phyloP scores from a whole-genome alignment of 2,888 invertebrate genomes.

The Acronicta aceris region DNA sequence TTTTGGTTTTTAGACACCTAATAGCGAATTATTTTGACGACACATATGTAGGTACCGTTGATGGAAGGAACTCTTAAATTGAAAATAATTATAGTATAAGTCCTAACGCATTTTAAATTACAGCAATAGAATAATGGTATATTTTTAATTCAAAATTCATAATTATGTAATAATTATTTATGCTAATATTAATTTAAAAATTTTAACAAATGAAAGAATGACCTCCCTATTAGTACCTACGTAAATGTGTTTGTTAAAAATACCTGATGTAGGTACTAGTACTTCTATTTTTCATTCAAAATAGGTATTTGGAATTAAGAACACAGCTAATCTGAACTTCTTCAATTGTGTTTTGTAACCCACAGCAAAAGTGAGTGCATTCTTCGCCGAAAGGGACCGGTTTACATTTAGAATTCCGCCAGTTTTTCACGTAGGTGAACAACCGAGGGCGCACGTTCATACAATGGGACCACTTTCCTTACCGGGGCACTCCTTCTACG shows the following conservation, averaged over 20 bases:
- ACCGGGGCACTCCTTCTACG: slow-evolving; percentile 71
- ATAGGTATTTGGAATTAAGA: slow-evolving; percentile 18
- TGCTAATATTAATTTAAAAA: neutral
- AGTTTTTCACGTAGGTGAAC: slow-evolving; percentile 81
- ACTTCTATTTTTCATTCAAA: slow-evolving; percentile 8
- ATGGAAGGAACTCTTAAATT: too few species aligned
- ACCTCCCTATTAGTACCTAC: slow-evolving; percentile 8
- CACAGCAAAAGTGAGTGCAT: slow-evolving; percentile 59
- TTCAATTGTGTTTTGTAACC: slow-evolving; percentile 8
- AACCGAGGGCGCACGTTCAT: slow-evolving; percentile 66
- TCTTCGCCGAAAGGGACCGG: slow-evolving; percentile 55
- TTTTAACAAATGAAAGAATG: slow-evolving; percentile 12
- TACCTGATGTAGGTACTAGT: neutral
- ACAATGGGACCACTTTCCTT: slow-evolving; percentile 86
- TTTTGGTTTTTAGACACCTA: too few species aligned
- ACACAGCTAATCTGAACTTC: slow-evolving; percentile 9
- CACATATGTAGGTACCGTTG: too few species aligned
- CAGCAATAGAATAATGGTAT: too few species aligned
- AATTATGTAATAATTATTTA: too few species aligned
- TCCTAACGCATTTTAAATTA: too few species aligned
- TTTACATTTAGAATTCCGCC: slow-evolving; percentile 66
- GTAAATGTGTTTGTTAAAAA: slow-evolving; percentile 8
- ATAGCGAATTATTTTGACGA: too few species aligned
- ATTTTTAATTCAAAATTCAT: too few species aligned
- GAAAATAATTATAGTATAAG: too few species aligned